Conservation (phyloP, 1,140 invertebrate genomes). For the Zaprionus taronus region DNA sequence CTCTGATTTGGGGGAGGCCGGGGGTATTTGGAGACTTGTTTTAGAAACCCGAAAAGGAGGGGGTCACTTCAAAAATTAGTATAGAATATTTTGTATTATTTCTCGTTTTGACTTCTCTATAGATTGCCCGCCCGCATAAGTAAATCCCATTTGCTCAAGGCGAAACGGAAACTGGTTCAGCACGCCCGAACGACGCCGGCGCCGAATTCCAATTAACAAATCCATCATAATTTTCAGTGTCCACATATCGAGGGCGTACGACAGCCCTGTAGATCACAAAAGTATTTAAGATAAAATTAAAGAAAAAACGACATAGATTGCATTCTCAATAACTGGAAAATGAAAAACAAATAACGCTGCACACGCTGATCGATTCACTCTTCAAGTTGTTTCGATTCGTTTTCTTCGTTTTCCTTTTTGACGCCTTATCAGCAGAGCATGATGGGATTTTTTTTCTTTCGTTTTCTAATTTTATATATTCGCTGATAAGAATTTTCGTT, state of each 20-base stretch:
- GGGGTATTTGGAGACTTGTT: constrained; percentile 26
- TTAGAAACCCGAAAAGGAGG: no score
- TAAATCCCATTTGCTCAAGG: constrained; percentile 9
- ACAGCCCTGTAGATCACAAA: constrained; percentile 6
- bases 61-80: constrained; percentile 33
- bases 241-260: constrained; percentile 57
- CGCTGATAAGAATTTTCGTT: constrained; percentile 72
- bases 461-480: constrained; percentile 72
- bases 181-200: constrained; percentile 51
- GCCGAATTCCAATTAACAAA: constrained; percentile 76
- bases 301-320: constrained; percentile 17
- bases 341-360: constrained; percentile 36
- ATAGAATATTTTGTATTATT: not conserved
- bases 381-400: constrained; percentile 24
- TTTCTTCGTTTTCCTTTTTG: constrained; percentile 32
- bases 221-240: constrained; percentile 79
- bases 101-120: constrained; percentile 8
- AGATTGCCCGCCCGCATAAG: constrained; percentile 24
- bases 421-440: constrained; percentile 54
- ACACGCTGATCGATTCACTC: constrained; percentile 35
- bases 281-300: constrained; percentile 35
- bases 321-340: constrained; percentile 28
- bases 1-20: constrained; percentile 46
- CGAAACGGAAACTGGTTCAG: constrained; percentile 62
- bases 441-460: constrained; percentile 45